Percentiles rank a stretch among this genome's conserved stretches.
phyloP scores from a whole-genome alignment of 2,113 vertebrate genomes.

The Corythornis cristatus region DNA sequence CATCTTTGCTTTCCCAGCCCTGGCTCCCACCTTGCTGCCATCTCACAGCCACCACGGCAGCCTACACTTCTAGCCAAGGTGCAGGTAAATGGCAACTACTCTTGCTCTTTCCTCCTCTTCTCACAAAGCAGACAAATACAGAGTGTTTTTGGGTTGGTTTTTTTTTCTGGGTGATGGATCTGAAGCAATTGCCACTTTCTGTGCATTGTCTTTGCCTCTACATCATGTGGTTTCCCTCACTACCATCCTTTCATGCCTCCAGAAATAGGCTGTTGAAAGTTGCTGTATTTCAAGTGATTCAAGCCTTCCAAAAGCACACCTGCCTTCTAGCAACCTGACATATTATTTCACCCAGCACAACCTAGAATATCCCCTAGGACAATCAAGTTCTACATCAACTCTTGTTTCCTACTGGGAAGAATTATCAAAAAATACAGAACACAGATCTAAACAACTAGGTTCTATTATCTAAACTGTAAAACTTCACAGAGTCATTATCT shows the following conservation, averaged over 20 bases:
- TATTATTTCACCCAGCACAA: not conserved
- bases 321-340: not conserved
- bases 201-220: not conserved
- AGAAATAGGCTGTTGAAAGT: not conserved
- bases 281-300: not conserved
- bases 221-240: not conserved
- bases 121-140: not conserved
- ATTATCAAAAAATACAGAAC: not conserved
- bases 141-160: no score
- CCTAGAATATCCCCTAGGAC: not conserved
- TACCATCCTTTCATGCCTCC: not conserved
- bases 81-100: not conserved
- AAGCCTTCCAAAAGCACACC: not conserved
- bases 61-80: not conserved
- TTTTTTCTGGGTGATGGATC: not conserved
- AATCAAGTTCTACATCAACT: not conserved
- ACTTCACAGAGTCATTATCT: not conserved
- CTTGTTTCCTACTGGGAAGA: not conserved
- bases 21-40: not conserved
- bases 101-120: not conserved
- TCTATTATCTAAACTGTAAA: not conserved
- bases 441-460: not conserved
- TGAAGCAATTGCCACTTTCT: not conserved
- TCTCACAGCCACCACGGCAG: not conserved
- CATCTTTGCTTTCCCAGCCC: not conserved